Evolutionary conservation across 2,888 invertebrate species (phyloP).

Genomic region (Morpho deidamia): DNA sequence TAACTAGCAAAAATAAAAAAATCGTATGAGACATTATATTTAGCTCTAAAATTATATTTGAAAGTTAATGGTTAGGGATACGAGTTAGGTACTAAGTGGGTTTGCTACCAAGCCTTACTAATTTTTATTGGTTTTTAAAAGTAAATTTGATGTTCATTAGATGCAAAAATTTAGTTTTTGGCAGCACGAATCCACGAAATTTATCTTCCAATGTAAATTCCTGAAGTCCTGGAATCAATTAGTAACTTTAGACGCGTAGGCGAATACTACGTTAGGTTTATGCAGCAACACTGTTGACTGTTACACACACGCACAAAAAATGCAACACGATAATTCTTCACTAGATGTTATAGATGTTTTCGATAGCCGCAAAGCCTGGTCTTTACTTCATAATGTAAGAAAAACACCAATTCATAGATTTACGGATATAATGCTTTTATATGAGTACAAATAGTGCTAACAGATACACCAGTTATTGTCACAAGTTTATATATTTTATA

Average conservation of each 20-base stretch:
- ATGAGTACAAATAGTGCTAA: conserved; percentile 25
- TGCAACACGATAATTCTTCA: conserved; percentile 22
- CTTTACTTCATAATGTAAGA: conserved; percentile 57
- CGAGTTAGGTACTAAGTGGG: conserved; percentile 48
- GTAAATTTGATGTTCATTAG: conserved; percentile 13
- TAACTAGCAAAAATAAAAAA: conserved; percentile 50
- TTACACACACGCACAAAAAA: conserved; percentile 60
- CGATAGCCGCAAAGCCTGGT: conserved; percentile 38
- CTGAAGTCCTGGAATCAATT: conserved; percentile 35
- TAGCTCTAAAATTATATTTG: conserved; percentile 65
- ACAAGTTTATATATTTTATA: conserved; percentile 30
- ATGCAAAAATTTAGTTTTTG: conserved; percentile 18
- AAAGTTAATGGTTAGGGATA: conserved; percentile 58
- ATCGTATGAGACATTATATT: conserved; percentile 55
- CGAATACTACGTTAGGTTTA: conserved; percentile 28
- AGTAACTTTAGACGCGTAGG: conserved; percentile 29
- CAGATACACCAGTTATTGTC: conserved; percentile 17
- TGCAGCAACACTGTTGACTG: conserved; percentile 46
- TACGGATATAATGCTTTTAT: conserved; percentile 23
- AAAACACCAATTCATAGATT: conserved; percentile 70
- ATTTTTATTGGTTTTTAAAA: conserved; percentile 17
- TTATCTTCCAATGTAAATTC: conserved; percentile 36
- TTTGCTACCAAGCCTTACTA: conserved; percentile 36
- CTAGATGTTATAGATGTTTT: too few species aligned
- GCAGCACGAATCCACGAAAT: conserved; percentile 28